These are phyloP conservation scores for Temnothorax nylanderi DNA, from an alignment of 1,140 invertebrate genomes.

Conservation along the genomic window DNA sequence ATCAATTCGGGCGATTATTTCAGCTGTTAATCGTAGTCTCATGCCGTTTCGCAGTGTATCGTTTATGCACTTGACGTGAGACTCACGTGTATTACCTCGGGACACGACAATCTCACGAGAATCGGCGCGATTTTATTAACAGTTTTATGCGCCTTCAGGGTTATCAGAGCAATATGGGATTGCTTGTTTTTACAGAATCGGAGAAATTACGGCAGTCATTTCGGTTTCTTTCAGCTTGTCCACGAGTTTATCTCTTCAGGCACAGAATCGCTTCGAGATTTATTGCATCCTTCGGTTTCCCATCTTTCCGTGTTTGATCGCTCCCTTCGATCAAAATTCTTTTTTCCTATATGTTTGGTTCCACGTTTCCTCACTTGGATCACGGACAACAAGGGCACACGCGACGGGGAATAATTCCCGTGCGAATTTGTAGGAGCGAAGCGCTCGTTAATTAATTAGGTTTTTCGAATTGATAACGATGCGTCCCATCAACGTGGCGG, in stretches of 20 bases:
- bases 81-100: neutral
- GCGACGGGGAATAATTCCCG: neutral
- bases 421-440: neutral
- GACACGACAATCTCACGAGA: neutral
- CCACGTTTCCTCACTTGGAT: neutral
- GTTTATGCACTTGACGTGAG: constrained; percentile 9
- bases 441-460: constrained; percentile 53
- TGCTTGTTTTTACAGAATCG: constrained; percentile 1
- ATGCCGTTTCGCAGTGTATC: neutral
- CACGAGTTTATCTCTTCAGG: constrained; percentile 66
- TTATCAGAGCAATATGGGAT: neutral
- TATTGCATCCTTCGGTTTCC: constrained; percentile 65
- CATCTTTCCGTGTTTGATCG: no score
- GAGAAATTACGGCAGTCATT: neutral
- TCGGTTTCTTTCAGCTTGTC: constrained; percentile 27
- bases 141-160: neutral
- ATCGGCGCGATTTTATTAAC: constrained; percentile 10
- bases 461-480: constrained; percentile 47
- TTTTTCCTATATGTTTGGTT: neutral
- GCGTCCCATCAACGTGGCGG: constrained; percentile 29
- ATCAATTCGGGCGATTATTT: constrained; percentile 17
- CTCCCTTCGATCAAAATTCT: neutral
- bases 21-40: neutral
- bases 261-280: constrained; percentile 68
- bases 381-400: neutral